Conservation (phyloP, 2,888 invertebrate species). For the Hirtodrosophila trivittata region DNA sequence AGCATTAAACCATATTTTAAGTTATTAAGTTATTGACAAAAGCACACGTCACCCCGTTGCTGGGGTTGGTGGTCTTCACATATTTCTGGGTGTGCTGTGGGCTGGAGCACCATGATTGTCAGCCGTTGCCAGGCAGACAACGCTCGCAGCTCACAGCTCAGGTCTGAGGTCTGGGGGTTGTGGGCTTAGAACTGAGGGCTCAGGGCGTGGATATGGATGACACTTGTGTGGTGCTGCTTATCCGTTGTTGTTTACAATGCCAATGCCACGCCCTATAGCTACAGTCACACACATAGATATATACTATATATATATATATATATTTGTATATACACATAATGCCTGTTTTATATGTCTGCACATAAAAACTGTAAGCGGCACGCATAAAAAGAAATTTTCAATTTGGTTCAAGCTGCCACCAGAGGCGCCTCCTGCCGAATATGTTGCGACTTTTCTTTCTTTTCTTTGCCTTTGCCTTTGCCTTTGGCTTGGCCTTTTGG, state of each 20-base stretch:
- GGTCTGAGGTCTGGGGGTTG: constrained; percentile 27
- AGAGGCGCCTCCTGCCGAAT: constrained; percentile 13
- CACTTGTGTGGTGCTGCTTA: constrained; percentile 75
- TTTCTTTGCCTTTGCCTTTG: background rate
- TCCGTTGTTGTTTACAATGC: constrained; percentile 74
- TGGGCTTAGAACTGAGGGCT: background rate
- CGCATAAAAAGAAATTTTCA: constrained; percentile 72
- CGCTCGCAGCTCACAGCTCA: constrained; percentile 1
- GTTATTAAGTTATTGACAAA: constrained; percentile 81
- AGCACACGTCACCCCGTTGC: constrained; percentile 69
- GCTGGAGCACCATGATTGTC: constrained; percentile 33
- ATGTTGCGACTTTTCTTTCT: constrained; percentile 5
- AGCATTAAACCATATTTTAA: constrained; percentile 79
- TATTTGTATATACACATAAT: constrained; percentile 40
- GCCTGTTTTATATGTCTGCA: constrained; percentile 64
- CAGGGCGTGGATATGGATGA: constrained; percentile 59
- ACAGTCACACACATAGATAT: constrained; percentile 28
- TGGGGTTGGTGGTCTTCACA: constrained; percentile 9
- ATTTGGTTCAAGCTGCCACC: constrained; percentile 66
- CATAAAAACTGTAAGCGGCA: constrained; percentile 69
- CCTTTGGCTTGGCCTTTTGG: constrained; percentile 26
- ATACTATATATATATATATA: constrained; percentile 10
- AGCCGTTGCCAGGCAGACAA: constrained; percentile 41
- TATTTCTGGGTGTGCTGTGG: too few relatives aligned
- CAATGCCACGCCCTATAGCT: constrained; percentile 68